Evolutionary conservation across 2,888 invertebrate genomes (phyloP), one percentile per base, ranked within the genome.

Genomic region (Zele albiditarsus): DNA sequence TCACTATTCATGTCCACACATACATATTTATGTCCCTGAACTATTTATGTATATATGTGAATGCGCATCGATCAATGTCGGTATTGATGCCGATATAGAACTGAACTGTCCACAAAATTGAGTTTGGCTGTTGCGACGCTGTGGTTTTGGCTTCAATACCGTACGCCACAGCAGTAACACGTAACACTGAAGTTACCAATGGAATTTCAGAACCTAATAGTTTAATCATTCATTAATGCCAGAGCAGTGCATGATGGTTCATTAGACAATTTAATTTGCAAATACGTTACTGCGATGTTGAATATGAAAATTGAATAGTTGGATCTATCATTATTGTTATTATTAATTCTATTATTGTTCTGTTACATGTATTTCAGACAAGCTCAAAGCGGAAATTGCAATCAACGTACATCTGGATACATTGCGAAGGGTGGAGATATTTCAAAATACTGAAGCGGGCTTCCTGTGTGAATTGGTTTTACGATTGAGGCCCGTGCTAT

Each of bases 361-460:
- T 60, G 14, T 27, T 38, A 27, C 14, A 25, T 49, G 10, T 67
- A 76, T 85, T 86, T 2, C 89, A 90, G 98, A 98, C 91, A 98
- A 98, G 91, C 93, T 98, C 86, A 98, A 98, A 91, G 98, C 98
- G 77, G 99, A 99, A 91, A 99, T 99, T 88, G 98, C 98, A 87
- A 98, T 99, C 91, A 98, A 99, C 91, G 98, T 99, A 84, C 98
- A 99, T 90, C 92, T 99, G 91, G 98, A 99, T 91, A 99, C 98
- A 79, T 92, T 99, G 89, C 98, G 98, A 90, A 92, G 97, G 90
- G 98, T 99, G 88, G 98, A 99, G 91, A 99, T 99, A 89, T 99
- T 99, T 91, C 98, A 99, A 92, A 98, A 98, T 91, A 99, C 98
- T 70, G 99, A 99, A 91, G 98, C 98, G 77, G 99, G 99, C 75